Conservation (phyloP, 2,888 invertebrate species). For the Neocrepidodera transversa region DNA sequence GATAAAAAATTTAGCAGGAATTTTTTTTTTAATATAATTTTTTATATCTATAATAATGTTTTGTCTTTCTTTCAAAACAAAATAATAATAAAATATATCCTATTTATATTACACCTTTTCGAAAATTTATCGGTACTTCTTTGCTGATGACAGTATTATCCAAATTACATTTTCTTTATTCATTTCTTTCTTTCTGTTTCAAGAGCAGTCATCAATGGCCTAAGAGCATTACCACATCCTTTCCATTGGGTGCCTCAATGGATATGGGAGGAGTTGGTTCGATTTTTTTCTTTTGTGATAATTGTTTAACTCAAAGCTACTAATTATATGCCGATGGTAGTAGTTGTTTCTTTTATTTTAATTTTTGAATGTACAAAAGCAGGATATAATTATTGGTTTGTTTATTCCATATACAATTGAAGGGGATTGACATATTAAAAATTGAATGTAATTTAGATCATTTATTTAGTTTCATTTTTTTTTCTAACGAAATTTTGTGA, state of each 20-base stretch:
- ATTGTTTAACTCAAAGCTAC: slow-evolving; percentile 28
- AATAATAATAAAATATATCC: too few relatives aligned
- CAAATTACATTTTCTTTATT: slow-evolving; percentile 31
- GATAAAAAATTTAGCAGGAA: not conserved
- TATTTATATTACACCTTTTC: too few relatives aligned
- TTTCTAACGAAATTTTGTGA: too few relatives aligned
- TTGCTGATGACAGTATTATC: slow-evolving; percentile 31
- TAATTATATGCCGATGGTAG: slow-evolving; percentile 33
- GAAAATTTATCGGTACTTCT: slow-evolving; percentile 1
- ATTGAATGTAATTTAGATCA: too few relatives aligned
- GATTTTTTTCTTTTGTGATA: slow-evolving; percentile 31
- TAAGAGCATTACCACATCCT: slow-evolving; percentile 36
- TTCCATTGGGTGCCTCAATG: slow-evolving; percentile 36
- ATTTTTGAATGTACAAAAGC: too few relatives aligned
- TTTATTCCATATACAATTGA: too few relatives aligned
- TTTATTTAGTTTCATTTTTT: too few relatives aligned
- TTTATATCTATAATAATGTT: too few relatives aligned
- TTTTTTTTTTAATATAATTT: not conserved
- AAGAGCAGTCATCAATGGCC: slow-evolving; percentile 24
- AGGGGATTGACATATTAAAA: too few relatives aligned
- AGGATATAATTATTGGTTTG: too few relatives aligned
- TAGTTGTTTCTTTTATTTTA: slow-evolving; percentile 17
- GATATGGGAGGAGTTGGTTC: slow-evolving; percentile 33
- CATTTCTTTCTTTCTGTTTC: slow-evolving; percentile 26
- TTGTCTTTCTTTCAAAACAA: too few relatives aligned